Evolutionary conservation across 2,888 invertebrate species (phyloP), one percentile per base, ranked within the genome.

Genomic region (Incurvaria masculella): DNA sequence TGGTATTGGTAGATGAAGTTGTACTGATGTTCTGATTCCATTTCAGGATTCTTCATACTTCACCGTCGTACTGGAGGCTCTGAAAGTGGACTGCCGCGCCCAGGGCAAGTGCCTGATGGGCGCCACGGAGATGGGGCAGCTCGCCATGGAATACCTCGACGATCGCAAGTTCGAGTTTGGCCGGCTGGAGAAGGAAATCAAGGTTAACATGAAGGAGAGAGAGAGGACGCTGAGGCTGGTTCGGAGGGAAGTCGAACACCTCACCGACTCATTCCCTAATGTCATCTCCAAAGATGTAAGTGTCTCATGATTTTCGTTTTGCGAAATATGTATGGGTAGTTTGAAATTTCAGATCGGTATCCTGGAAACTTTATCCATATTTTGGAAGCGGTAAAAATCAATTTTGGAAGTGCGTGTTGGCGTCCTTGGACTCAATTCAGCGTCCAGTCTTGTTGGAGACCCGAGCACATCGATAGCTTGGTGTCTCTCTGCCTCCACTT

Each of bases 71-170:
- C 61, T 87, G 47, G 75, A 78, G 33, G 79, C 81, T 1, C 62
- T 87, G 43, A 78, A 80, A 56, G 59, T 75, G 21, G 86, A 88
- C 59, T 81, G 81, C 50, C 65, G 75, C 39, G 73, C 74, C 10
- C 87, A 87, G 64, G 81, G 83, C 41, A 80, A 80, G 57, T 81
- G 86, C 51, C 72, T 87, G 56, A 75, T 84, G 62, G 81, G 80
- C 19, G 82, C 85, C 1, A 85, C 84, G 0, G 78, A 82, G 57
- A 80, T 87, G 71, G 86, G 87, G 0, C 86, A 87, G 58, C 64
- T 86, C 1, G 86, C 85, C 1, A 80, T 82, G 55, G 86, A 87
- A 59, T 84, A 86, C 60, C 66, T 86, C 21, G 84, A 86, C 46
- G 84, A 86, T 53, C 69, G 84, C 46, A 81, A 81, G 52, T 78